Conservation (phyloP, 2,113 vertebrate species). For the Chrysochloris asiatica region DNA sequence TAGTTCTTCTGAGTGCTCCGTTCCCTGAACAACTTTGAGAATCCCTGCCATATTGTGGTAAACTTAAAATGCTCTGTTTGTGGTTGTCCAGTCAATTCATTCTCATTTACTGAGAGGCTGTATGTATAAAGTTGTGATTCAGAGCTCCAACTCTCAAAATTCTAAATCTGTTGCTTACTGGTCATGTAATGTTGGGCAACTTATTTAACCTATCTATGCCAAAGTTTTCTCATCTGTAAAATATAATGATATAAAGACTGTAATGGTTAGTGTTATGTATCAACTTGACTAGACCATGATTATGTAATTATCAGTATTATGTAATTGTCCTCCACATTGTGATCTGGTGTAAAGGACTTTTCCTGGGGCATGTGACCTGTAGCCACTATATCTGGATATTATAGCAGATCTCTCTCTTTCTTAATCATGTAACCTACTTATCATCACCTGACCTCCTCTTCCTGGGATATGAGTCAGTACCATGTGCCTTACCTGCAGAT, state of each 20-base stretch:
- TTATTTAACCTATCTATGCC: neutral
- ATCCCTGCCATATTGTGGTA: neutral
- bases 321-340: neutral
- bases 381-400: neutral
- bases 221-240: constrained; percentile 16
- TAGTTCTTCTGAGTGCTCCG: neutral
- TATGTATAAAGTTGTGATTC: neutral
- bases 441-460: neutral
- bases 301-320: neutral
- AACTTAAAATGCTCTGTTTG: neutral
- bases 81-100: neutral
- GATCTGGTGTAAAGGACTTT: neutral
- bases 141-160: neutral
- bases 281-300: neutral
- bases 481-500: neutral
- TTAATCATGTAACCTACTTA: neutral
- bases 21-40: neutral
- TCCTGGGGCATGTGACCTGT: neutral
- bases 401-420: neutral
- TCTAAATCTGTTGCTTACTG: neutral
- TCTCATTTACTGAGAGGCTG: neutral
- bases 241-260: neutral
- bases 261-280: neutral
- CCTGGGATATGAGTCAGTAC: neutral
- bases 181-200: neutral